phyloP scores from a whole-genome alignment of 2,888 invertebrate genomes.

The Pollenia angustigena region DNA sequence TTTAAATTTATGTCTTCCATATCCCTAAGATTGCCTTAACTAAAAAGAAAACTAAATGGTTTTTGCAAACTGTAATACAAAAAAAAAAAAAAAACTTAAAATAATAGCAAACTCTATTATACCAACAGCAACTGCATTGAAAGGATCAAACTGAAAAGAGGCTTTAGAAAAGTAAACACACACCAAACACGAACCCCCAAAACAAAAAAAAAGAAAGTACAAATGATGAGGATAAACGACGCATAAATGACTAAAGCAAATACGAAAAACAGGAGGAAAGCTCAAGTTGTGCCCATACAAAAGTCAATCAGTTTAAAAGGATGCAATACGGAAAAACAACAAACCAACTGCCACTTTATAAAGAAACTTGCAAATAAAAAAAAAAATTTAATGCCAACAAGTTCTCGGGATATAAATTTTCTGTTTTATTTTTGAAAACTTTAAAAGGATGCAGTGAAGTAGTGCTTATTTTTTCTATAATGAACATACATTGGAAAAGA shows the following conservation, averaged over 20 bases:
- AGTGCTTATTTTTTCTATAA: neutral
- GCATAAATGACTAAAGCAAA: slow-evolving; percentile 72
- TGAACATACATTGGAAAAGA: slow-evolving; percentile 3
- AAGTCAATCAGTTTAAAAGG: slow-evolving; percentile 69
- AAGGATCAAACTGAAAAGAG: slow-evolving; percentile 68
- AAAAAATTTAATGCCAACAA: slow-evolving; percentile 57
- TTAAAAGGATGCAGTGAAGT: slow-evolving; percentile 46
- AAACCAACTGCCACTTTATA: slow-evolving; percentile 25
- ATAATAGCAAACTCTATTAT: slow-evolving; percentile 63
- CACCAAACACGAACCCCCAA: slow-evolving; percentile 9
- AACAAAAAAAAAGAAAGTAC: slow-evolving; percentile 24
- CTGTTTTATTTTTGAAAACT: slow-evolving; percentile 60
- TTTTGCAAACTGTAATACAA: slow-evolving; percentile 9
- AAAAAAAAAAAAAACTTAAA: slow-evolving; percentile 20
- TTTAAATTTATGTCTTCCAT: neutral
- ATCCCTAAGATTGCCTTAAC: slow-evolving; percentile 61
- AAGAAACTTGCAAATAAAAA: slow-evolving; percentile 44
- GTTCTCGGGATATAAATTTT: slow-evolving; percentile 68
- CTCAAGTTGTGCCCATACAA: slow-evolving; percentile 51
- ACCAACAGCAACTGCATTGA: slow-evolving; percentile 68
- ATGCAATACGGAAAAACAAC: slow-evolving; percentile 52
- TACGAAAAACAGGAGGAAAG: slow-evolving; percentile 54
- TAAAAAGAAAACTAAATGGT: slow-evolving; percentile 57
- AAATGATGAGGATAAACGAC: slow-evolving; percentile 73
- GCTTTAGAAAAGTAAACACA: slow-evolving; percentile 43